Evolutionary conservation across 2,797 vertebrate genomes (phyloP).

Genomic region (Hyperoplus lanceolatus): DNA sequence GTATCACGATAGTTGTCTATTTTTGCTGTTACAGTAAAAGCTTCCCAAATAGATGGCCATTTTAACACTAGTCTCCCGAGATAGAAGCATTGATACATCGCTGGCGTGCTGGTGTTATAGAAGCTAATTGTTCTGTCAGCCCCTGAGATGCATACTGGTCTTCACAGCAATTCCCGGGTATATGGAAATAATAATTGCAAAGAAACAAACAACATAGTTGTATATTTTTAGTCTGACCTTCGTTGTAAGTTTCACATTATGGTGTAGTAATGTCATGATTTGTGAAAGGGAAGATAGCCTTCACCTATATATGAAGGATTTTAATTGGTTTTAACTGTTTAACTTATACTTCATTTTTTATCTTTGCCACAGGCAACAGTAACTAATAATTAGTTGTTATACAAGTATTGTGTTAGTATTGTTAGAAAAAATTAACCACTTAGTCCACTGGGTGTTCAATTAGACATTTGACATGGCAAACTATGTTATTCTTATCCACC

Average conservation of each 20-base stretch:
- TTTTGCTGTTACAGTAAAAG: slow-evolving; percentile 71
- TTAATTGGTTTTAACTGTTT: background rate
- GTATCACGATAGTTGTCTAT: slow-evolving; percentile 65
- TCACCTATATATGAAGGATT: slow-evolving; percentile 6
- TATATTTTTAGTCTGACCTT: slow-evolving; percentile 12
- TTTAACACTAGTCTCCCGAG: slow-evolving; percentile 47
- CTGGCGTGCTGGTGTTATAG: slow-evolving; percentile 43
- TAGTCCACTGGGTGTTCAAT: too few species aligned
- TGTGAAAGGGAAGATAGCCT: slow-evolving; percentile 5
- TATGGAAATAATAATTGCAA: slow-evolving; percentile 18
- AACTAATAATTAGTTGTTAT: too few species aligned
- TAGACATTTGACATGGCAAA: too few species aligned
- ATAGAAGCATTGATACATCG: slow-evolving; percentile 38
- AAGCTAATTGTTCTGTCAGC: slow-evolving; percentile 67
- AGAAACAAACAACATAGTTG: slow-evolving; percentile 13
- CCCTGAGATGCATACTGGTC: slow-evolving; percentile 20
- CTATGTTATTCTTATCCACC: too few species aligned
- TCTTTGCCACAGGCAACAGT: background rate
- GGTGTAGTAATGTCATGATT: background rate
- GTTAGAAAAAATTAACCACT: too few species aligned
- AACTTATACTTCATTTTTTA: background rate
- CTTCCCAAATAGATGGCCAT: slow-evolving; percentile 47
- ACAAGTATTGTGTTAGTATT: too few species aligned
- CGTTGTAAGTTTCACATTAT: slow-evolving; percentile 21
- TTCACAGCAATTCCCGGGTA: slow-evolving; percentile 40